Conservation (phyloP, 2,113 vertebrate species). For the Corvus moneduloides region DNA sequence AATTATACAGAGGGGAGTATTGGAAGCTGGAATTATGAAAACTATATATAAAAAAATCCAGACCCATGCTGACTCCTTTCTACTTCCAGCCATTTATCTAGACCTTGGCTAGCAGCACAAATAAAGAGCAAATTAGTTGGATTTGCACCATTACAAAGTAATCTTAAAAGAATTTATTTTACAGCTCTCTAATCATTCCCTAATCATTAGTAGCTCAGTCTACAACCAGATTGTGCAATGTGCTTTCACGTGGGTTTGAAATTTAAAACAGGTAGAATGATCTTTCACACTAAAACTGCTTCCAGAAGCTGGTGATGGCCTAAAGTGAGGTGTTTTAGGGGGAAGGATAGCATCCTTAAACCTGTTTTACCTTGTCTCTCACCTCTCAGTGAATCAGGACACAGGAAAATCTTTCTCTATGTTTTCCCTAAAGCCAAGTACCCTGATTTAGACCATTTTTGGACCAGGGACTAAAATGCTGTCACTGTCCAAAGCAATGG, state of each 20-base stretch:
- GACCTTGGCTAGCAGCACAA: background rate
- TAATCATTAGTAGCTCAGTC: background rate
- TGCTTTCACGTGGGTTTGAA: background rate
- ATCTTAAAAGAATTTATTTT: background rate
- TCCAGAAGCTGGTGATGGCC: background rate
- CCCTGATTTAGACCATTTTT: background rate
- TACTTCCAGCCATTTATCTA: background rate
- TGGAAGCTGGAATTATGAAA: slow-evolving; percentile 36
- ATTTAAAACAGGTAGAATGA: background rate
- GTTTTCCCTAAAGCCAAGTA: background rate
- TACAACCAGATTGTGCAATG: background rate
- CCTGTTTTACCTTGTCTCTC: background rate
- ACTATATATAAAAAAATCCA: background rate
- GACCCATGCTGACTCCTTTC: background rate
- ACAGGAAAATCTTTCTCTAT: background rate
- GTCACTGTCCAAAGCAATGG: background rate
- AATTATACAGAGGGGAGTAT: background rate
- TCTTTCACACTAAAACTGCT: background rate
- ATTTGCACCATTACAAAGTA: background rate
- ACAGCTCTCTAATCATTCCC: background rate
- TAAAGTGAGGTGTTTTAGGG: background rate
- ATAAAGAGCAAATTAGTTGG: background rate
- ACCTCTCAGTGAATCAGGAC: background rate
- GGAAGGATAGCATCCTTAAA: background rate
- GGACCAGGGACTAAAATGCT: background rate